Conservation (phyloP, 1,140 invertebrate species). For the Drosophila melanogaster region DNA sequence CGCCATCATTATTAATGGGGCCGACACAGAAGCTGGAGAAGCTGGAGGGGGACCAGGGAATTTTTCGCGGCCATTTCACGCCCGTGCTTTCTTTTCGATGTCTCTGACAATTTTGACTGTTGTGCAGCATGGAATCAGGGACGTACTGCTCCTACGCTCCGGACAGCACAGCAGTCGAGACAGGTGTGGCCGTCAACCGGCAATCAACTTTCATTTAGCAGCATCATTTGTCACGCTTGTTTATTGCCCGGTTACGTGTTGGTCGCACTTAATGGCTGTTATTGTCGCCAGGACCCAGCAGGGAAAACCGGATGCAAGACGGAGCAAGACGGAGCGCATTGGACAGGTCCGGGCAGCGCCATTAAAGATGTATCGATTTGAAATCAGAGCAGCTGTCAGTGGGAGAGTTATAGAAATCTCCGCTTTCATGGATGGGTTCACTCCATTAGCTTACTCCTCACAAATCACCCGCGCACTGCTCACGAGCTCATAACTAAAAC, state of each 20-base stretch:
- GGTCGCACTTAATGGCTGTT: conserved; percentile 77
- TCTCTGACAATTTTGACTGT: conserved; percentile 69
- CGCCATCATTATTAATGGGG: conserved; percentile 78
- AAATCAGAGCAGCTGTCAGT: conserved; percentile 2
- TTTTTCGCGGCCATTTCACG: conserved; percentile 32
- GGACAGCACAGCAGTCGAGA: conserved; percentile 40
- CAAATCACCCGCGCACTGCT: not conserved
- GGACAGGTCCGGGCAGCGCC: conserved; percentile 11
- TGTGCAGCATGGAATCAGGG: conserved; percentile 18
- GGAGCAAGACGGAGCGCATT: conserved; percentile 16
- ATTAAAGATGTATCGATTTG: conserved; percentile 40
- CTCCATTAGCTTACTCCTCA: not conserved
- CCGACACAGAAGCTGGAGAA: not conserved
- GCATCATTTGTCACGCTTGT: conserved; percentile 82
- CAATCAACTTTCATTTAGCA: conserved; percentile 83
- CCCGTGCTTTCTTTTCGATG: conserved; percentile 38
- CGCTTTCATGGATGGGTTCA: too few species aligned
- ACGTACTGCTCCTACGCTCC: conserved; percentile 15
- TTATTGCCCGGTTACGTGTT: conserved; percentile 81
- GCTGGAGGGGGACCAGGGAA: conserved; percentile 34
- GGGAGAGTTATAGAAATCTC: not conserved
- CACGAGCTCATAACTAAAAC: conserved; percentile 54
- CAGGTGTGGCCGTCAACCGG: conserved; percentile 79
- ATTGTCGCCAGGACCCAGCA: conserved; percentile 47
- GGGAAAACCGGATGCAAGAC: conserved; percentile 8